Percentiles rank a stretch among this genome's conserved stretches.
Evolutionary conservation across 1,140 invertebrate genomes (phyloP).

Genomic region (Polyergus mexicanus): DNA sequence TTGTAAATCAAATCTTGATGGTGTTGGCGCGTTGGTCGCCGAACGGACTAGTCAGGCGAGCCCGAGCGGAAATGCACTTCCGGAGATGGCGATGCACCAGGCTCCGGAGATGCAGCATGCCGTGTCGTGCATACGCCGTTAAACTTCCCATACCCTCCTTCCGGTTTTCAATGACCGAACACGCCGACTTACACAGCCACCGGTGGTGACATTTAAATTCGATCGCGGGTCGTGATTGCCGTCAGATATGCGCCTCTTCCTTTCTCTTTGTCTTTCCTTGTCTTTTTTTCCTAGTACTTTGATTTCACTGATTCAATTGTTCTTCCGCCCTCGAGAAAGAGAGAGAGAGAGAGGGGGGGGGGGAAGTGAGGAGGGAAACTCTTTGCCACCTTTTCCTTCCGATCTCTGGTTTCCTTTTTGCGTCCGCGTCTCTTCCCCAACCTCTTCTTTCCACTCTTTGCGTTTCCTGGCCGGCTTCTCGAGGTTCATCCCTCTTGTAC

Average conservation of each 20-base stretch:
- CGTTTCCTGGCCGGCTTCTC: constrained; percentile 52
- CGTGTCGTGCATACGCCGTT: constrained; percentile 25
- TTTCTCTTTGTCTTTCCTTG: too few species aligned
- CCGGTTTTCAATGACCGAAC: constrained; percentile 5
- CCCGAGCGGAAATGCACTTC: constrained; percentile 29
- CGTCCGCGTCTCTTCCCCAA: neutral
- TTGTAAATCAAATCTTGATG: constrained; percentile 6
- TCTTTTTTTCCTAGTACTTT: constrained; percentile 48
- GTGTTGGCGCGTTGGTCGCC: neutral
- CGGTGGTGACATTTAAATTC: constrained; percentile 75
- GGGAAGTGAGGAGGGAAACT: neutral
- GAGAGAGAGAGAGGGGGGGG: neutral
- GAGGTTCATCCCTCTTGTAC: constrained; percentile 50
- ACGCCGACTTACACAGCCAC: constrained; percentile 15
- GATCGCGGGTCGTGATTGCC: constrained; percentile 65
- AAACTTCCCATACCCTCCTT: neutral
- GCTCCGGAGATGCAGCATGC: constrained; percentile 12
- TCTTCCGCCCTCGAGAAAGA: constrained; percentile 26
- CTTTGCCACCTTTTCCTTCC: constrained; percentile 4
- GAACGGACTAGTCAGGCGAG: neutral
- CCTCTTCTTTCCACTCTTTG: constrained; percentile 28
- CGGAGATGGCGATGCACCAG: constrained; percentile 38
- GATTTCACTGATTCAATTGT: constrained; percentile 78
- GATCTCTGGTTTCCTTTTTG: constrained; percentile 55
- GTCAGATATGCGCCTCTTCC: neutral